Percentiles rank a stretch among this genome's conserved stretches.
phyloP scores from a whole-genome alignment of 2,797 vertebrate species.

The Brachymystax lenok region DNA sequence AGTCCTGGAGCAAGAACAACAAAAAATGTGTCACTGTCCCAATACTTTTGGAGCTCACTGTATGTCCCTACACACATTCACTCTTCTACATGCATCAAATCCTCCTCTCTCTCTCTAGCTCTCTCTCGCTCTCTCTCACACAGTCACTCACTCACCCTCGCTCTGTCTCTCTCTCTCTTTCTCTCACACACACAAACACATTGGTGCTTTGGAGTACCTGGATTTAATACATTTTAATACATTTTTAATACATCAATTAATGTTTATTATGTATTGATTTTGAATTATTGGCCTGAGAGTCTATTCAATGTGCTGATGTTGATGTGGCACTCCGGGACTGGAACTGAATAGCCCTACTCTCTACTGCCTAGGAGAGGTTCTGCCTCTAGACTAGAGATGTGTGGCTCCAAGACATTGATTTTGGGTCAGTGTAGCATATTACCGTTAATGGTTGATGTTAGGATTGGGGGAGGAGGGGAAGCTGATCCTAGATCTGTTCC shows the following conservation, averaged over 20 bases:
- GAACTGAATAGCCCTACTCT: not conserved
- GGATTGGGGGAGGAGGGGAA: too few relatives aligned
- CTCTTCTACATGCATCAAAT: conserved; percentile 44
- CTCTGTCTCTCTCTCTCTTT: too few relatives aligned
- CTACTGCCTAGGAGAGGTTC: not conserved
- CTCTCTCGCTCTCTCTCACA: too few relatives aligned
- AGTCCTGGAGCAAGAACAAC: not conserved
- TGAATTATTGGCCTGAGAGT: not conserved
- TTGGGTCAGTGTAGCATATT: too few relatives aligned
- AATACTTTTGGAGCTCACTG: conserved; percentile 36
- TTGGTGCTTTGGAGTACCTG: not conserved
- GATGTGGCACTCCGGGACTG: not conserved
- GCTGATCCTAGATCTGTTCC: too few relatives aligned
- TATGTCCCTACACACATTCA: conserved; percentile 48
- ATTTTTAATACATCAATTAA: not conserved
- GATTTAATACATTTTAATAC: not conserved
- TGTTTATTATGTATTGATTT: not conserved
- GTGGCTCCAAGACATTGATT: too few relatives aligned
- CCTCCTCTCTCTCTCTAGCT: not conserved
- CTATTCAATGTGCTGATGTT: not conserved
- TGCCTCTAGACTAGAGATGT: too few relatives aligned
- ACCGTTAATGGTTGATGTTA: too few relatives aligned
- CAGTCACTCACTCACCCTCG: too few relatives aligned
- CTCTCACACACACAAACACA: not conserved
- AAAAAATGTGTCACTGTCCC: too few relatives aligned